phyloP scores from a whole-genome alignment of 92 coral and sea anemone genomes.

The Palythoa grandis region DNA sequence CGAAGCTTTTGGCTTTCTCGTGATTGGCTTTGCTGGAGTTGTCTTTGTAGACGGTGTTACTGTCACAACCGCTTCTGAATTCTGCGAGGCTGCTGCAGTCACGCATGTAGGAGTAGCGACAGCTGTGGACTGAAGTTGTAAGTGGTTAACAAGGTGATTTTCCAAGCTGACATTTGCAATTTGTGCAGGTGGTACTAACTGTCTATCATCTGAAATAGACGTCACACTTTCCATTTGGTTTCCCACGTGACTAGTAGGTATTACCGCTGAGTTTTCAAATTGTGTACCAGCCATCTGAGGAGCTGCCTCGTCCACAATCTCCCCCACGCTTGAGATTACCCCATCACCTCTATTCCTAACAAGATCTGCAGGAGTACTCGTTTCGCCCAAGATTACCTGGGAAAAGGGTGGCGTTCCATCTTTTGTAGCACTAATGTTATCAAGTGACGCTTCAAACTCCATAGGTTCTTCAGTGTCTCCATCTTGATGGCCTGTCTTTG shows the following conservation, averaged over 20 bases:
- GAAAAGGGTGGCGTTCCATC: constrained; percentile 27
- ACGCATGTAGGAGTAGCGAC: constrained; percentile 26
- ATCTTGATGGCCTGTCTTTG: constrained; percentile 25
- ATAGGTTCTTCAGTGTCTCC: constrained; percentile 52
- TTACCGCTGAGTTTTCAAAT: constrained; percentile 18
- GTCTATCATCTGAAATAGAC: constrained; percentile 44
- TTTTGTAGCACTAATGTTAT: constrained; percentile 39
- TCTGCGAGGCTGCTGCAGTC: constrained; percentile 28
- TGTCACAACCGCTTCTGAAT: constrained; percentile 27
- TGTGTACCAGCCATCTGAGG: constrained; percentile 19
- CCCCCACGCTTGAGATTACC: constrained; percentile 27
- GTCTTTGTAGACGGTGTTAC: neutral
- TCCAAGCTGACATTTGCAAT: constrained; percentile 37
- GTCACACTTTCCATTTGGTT: constrained; percentile 38
- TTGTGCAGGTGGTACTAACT: constrained; percentile 46
- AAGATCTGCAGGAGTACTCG: constrained; percentile 21
- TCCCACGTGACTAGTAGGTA: constrained; percentile 41
- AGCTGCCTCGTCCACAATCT: neutral
- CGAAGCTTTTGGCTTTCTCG: constrained; percentile 47
- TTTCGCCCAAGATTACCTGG: constrained; percentile 16
- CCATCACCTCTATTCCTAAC: constrained; percentile 24
- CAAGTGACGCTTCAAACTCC: constrained; percentile 64
- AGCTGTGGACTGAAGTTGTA: constrained; percentile 30
- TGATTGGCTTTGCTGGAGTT: constrained; percentile 24
- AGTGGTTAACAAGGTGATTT: constrained; percentile 19